Evolutionary conservation across 1,140 invertebrate species (phyloP), one percentile per base, ranked within the genome.

Genomic region (Ooceraea biroi): DNA sequence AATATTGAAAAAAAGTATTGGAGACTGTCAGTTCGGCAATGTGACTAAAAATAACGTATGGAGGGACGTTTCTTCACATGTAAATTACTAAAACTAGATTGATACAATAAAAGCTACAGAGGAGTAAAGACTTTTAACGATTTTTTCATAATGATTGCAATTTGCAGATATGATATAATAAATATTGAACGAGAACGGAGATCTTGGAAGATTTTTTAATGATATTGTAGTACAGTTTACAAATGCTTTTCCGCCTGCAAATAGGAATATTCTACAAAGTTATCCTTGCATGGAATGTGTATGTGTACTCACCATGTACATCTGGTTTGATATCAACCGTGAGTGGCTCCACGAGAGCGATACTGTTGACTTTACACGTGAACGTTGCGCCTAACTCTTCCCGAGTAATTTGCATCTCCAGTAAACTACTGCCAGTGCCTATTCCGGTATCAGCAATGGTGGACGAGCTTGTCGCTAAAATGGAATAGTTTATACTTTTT

Each of bases 331-430:
- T 95, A 91, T 95, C 95, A 85, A 94, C 92, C 52, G 95, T 95
- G 58, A 97, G 95, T n/a, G 96, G 96, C 68, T 95, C 94, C 30
- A 96, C 95, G 41, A 98, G 94, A 1, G 97, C 97, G 25, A 96
- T 95, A 84, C 96, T 98, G 78, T 96, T 96, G 8, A 97, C 96
- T 89, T 96, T 96, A 94, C 98, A 98, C 90, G 96, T 96, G 90
- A 98, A 96, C 78, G 96, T 96, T 12, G 96, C 96, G 0, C 95
- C 96, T 83, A 98, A 94, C 94, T 98, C 97, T 48, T 96, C 96
- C 44, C 98, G 95, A 25, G 96, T 96, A 66, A 98, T 94, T 58
- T 95, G 96, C 87, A 98, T 93, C 71, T 95, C 94, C 85, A 97
- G 92, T 85, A 95, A 95, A 76, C 96, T 96, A 48, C 94, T 95